Conservation (phyloP, 53 echinoderm and acorn worm species). For the Paracentrotus lividus region DNA sequence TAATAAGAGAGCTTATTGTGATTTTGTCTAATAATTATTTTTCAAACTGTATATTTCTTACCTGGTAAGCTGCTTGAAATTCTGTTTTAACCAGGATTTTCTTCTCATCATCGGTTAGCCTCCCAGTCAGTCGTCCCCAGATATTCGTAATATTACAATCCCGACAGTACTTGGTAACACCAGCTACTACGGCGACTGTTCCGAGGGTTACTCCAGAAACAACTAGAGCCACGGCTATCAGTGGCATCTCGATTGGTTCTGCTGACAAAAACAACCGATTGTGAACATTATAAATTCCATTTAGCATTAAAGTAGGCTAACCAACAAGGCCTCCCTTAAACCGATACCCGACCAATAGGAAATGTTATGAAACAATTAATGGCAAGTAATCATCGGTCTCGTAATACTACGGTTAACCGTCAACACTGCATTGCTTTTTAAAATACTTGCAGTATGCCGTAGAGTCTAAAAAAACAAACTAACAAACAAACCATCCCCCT, state of each 20-base stretch:
- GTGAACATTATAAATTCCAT: background rate
- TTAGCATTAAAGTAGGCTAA: too few species aligned
- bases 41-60: background rate
- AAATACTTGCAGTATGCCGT: too few species aligned
- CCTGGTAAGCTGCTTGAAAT: slow-evolving; percentile 57
- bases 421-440: background rate
- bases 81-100: slow-evolving; percentile 23
- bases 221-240: slow-evolving; percentile 66
- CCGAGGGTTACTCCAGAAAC: slow-evolving; percentile 63
- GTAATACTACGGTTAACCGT: too few species aligned
- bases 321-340: too few species aligned
- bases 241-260: slow-evolving; percentile 18
- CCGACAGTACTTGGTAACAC: slow-evolving; percentile 40
- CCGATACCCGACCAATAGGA: too few species aligned
- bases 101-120: slow-evolving; percentile 59
- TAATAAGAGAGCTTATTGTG: too few species aligned
- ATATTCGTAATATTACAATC: slow-evolving; percentile 27
- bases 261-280: background rate
- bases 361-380: too few species aligned
- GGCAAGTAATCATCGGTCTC: too few species aligned
- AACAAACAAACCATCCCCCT: background rate
- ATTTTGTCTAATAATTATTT: too few species aligned
- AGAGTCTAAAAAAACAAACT: background rate
- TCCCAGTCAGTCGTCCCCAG: slow-evolving; percentile 48
- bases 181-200: slow-evolving; percentile 47